Conservation (phyloP, 2,888 invertebrate genomes). For the Drepana falcataria region DNA sequence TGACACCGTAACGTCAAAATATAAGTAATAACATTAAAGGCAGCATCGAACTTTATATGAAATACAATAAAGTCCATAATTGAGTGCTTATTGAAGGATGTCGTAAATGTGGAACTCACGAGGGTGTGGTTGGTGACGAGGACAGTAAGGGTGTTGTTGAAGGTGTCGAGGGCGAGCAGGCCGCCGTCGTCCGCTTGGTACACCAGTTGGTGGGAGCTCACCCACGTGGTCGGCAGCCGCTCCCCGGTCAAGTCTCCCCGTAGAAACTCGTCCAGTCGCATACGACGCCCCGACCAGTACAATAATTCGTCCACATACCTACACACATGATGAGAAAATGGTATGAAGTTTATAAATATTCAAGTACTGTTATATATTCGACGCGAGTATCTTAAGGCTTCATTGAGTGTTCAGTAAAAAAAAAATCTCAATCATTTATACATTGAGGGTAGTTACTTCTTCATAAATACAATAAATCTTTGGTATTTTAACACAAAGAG, state of each 20-base stretch:
- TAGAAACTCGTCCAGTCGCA: constrained; percentile 91
- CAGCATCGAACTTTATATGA: too few species aligned
- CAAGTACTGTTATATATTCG: too few species aligned
- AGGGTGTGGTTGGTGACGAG: constrained; percentile 93
- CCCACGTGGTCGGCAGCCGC: constrained; percentile 89
- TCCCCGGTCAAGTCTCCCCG: constrained; percentile 86
- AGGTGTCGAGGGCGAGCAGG: constrained; percentile 87
- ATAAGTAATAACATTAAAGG: neutral
- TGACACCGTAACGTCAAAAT: neutral
- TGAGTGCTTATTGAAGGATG: too few species aligned
- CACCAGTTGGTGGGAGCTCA: constrained; percentile 89
- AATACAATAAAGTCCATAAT: too few species aligned
- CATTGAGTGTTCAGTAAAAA: too few species aligned
- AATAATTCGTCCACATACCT: constrained; percentile 93
- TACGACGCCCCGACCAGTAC: constrained; percentile 92
- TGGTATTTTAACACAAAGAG: too few species aligned
- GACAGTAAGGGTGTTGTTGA: constrained; percentile 86
- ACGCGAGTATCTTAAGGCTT: too few species aligned
- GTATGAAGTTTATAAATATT: too few species aligned
- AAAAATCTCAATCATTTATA: too few species aligned
- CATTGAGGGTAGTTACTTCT: too few species aligned
- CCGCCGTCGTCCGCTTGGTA: constrained; percentile 93
- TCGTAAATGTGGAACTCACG: constrained; percentile 71
- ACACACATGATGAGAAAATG: constrained; percentile 10
- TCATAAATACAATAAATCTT: too few species aligned